Evolutionary conservation across 2,888 invertebrate species (phyloP).

Genomic region (Alentia gelatinosa): DNA sequence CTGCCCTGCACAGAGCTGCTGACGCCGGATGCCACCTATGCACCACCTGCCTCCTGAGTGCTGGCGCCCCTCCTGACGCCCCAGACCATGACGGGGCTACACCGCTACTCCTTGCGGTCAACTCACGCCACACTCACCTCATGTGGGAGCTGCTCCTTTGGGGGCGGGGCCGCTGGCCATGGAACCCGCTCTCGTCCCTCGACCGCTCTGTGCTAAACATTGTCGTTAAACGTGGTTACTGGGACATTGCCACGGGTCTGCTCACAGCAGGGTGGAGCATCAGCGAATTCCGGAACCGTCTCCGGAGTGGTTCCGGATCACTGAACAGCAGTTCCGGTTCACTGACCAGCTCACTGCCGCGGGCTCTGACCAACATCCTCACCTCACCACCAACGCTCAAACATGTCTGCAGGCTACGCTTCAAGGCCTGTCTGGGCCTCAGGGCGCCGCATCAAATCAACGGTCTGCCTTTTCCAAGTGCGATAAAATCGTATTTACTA

Average conservation of each 20-base stretch:
- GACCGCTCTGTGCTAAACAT: background rate
- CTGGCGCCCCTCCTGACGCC: constrained; percentile 40
- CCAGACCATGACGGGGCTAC: constrained; percentile 52
- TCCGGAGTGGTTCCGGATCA: background rate
- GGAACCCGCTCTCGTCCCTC: background rate
- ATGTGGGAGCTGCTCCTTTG: constrained; percentile 30
- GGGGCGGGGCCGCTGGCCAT: constrained; percentile 28
- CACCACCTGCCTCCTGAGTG: background rate
- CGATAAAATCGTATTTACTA: background rate
- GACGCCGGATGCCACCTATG: constrained; percentile 46
- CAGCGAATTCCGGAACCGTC: background rate
- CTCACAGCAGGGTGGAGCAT: background rate
- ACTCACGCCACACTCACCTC: constrained; percentile 40
- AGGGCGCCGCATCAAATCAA: background rate
- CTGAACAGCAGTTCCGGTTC: background rate
- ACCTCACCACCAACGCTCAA: background rate
- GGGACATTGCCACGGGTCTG: background rate
- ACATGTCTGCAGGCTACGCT: constrained; percentile 19
- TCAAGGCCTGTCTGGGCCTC: background rate
- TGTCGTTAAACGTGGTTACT: background rate
- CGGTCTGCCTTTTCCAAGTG: background rate
- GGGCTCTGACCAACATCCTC: background rate
- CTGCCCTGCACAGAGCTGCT: constrained; percentile 53
- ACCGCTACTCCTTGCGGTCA: constrained; percentile 54
- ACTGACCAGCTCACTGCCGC: background rate